A percentile compares a stretch with the other conserved stretches of the same genome.
Conservation (phyloP, 2,888 invertebrate genomes). For the Lepidochrysops patricia region DNA sequence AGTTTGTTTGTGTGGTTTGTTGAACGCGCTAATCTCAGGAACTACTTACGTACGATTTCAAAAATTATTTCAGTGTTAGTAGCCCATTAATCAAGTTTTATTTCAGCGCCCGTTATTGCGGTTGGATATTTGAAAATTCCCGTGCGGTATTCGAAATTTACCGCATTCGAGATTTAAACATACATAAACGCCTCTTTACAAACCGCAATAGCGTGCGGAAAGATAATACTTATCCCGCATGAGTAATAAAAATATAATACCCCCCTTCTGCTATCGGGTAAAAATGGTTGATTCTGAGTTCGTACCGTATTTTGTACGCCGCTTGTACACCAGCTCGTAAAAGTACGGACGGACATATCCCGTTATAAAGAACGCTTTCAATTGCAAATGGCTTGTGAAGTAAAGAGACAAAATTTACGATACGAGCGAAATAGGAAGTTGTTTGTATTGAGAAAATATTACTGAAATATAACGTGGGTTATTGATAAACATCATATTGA, state of each 20-base stretch:
- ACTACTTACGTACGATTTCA: too few species aligned
- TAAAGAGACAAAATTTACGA: conserved; percentile 47
- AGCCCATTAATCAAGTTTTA: too few species aligned
- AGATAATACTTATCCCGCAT: too few species aligned
- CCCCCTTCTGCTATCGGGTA: not conserved
- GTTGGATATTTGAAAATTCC: too few species aligned
- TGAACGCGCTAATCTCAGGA: too few species aligned
- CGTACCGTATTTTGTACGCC: conserved; percentile 18
- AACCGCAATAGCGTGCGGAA: too few species aligned
- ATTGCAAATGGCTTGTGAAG: conserved; percentile 58
- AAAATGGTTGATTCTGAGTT: conserved; percentile 1
- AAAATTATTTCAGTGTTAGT: too few species aligned
- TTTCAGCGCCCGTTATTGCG: too few species aligned
- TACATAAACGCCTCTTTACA: too few species aligned
- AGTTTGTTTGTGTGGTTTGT: too few species aligned
- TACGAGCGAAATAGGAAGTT: conserved; percentile 54
- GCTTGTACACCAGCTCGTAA: conserved; percentile 44
- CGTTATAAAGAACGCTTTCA: conserved; percentile 63
- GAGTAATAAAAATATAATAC: not conserved
- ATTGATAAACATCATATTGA: conserved; percentile 12
- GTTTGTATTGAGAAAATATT: conserved; percentile 33
- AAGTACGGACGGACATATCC: conserved; percentile 59
- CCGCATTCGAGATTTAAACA: too few species aligned
- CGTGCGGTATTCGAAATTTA: too few species aligned
- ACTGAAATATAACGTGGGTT: not conserved